Conservation (phyloP, 1,140 invertebrate species). For the Drosophila bocki region DNA sequence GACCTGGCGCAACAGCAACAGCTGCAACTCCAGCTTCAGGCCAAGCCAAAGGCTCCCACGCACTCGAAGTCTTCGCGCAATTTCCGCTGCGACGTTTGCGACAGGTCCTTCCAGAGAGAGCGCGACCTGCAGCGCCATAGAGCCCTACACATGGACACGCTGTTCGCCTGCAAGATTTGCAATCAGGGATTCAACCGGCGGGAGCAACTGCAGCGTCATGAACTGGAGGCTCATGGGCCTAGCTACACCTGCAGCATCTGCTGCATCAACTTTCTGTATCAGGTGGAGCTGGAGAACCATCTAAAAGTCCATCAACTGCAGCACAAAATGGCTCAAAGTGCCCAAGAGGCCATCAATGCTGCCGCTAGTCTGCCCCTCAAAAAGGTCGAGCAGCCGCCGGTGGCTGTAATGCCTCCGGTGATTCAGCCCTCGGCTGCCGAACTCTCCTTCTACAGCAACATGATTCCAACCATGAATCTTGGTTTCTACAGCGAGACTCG, state of each 20-base stretch:
- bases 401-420: constrained; percentile 13
- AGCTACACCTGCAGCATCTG: constrained; percentile 87
- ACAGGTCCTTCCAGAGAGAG: constrained; percentile 88
- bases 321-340: constrained; percentile 65
- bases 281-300: constrained; percentile 86
- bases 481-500: constrained; percentile 80
- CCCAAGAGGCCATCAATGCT: constrained; percentile 67
- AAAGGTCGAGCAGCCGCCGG: constrained; percentile 19
- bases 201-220: constrained; percentile 89
- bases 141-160: constrained; percentile 87
- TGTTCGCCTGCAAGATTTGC: constrained; percentile 88
- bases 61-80: constrained; percentile 48
- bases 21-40: constrained; percentile 29
- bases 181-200: constrained; percentile 88
- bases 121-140: constrained; percentile 88
- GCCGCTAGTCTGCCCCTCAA: constrained; percentile 12
- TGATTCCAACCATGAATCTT: constrained; percentile 82
- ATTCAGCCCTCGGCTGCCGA: constrained; percentile 62
- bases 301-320: constrained; percentile 86
- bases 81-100: constrained; percentile 87
- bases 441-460: constrained; percentile 75
- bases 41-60: constrained; percentile 1
- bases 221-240: constrained; percentile 86
- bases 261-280: constrained; percentile 86
- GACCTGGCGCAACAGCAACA: constrained; percentile 60